Percentiles rank a stretch among this genome's conserved stretches.
Evolutionary conservation across 1,140 invertebrate species (phyloP).

Genomic region (Brachionus plicatilis): DNA sequence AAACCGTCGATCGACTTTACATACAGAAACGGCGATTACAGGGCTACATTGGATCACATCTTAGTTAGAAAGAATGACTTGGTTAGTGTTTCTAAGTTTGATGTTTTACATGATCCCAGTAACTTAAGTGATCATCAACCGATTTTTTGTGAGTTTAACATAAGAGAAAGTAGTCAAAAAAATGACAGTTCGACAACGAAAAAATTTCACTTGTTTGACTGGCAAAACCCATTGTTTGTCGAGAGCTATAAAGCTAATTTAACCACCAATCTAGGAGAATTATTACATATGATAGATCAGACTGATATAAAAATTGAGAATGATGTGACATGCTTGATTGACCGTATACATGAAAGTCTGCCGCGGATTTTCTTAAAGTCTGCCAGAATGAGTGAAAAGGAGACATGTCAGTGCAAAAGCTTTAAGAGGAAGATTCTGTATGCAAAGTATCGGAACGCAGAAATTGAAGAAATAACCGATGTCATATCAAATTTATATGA

Average conservation of each 20-base stretch:
- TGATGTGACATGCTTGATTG: background rate
- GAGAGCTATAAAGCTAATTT: background rate
- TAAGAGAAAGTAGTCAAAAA: background rate
- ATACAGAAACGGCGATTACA: background rate
- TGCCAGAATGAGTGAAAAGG: too few species aligned
- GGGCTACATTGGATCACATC: background rate
- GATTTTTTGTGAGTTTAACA: background rate
- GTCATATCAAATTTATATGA: too few species aligned
- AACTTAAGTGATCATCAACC: background rate
- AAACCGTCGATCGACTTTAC: background rate
- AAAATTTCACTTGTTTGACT: background rate
- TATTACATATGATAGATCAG: background rate
- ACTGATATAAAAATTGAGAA: background rate
- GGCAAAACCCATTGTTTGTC: background rate
- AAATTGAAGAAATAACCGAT: too few species aligned
- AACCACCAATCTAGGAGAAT: background rate
- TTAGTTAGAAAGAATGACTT: background rate
- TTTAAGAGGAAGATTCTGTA: too few species aligned
- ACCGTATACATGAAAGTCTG: too few species aligned
- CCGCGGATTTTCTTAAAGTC: too few species aligned
- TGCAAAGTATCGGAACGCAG: too few species aligned
- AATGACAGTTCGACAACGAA: background rate
- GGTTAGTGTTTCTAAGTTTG: background rate
- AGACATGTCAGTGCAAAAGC: too few species aligned
- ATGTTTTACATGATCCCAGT: background rate